phyloP scores from a whole-genome alignment of 2,113 vertebrate species.

The Petrocephalus microphthalmus region DNA sequence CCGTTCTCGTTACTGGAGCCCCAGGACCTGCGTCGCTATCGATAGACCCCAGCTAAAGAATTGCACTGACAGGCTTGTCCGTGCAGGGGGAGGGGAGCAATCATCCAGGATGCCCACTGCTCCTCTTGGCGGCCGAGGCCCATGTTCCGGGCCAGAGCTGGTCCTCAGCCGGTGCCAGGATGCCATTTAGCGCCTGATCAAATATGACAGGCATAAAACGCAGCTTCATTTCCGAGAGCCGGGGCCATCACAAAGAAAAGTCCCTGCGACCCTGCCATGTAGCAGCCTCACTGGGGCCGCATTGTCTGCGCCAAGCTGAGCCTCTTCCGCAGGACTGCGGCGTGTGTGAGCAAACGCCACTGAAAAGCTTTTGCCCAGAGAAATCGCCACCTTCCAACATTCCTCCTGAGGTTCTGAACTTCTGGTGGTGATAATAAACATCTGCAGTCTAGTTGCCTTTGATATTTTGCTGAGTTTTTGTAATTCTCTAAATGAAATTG shows the following conservation, averaged over 20 bases:
- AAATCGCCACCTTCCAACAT: background rate
- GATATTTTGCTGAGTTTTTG: background rate
- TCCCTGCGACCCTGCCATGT: background rate
- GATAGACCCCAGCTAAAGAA: constrained; percentile 8
- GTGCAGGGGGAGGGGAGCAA: constrained; percentile 18
- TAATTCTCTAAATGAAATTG: background rate
- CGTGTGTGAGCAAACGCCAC: background rate
- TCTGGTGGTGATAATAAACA: background rate
- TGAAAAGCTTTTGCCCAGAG: background rate
- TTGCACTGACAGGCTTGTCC: constrained; percentile 49
- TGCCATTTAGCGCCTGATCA: constrained; percentile 52
- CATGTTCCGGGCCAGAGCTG: constrained; percentile 53
- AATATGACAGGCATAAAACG: constrained; percentile 65
- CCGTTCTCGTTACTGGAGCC: background rate
- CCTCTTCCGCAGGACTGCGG: background rate
- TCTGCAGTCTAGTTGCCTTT: background rate
- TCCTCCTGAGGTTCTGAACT: background rate
- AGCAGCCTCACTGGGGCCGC: background rate
- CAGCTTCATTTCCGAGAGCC: constrained; percentile 42
- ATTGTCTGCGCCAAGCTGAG: background rate
- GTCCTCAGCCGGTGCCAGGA: constrained; percentile 33
- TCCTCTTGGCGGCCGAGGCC: constrained; percentile 49
- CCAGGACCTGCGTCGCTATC: background rate
- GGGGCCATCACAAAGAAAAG: constrained; percentile 21
- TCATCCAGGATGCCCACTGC: constrained; percentile 54